phyloP scores from a whole-genome alignment of 2,797 vertebrate genomes.

The Sternotherus odoratus region DNA sequence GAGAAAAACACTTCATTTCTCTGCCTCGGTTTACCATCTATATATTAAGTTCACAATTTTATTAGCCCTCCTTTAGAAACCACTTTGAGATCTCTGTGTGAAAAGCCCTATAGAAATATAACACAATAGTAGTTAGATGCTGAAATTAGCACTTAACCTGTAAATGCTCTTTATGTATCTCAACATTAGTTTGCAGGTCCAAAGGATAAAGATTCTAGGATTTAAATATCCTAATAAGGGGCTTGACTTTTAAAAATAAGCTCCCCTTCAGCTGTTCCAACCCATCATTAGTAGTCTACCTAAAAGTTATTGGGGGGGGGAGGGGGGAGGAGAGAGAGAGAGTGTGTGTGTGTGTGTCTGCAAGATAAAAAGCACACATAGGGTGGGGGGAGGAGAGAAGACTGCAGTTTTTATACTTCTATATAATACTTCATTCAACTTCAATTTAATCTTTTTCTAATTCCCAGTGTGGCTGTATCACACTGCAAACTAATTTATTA shows the following conservation, averaged over 20 bases:
- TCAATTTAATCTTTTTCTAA: neutral
- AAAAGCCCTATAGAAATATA: neutral
- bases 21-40: neutral
- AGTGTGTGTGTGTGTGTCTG: neutral
- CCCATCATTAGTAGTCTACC: neutral
- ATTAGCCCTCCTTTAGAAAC: neutral
- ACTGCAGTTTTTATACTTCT: neutral
- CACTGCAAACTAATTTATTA: neutral
- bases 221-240: rapidly evolving
- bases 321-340: neutral
- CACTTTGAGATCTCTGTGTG: rapidly evolving
- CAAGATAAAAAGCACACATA: neutral
- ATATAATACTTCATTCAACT: neutral
- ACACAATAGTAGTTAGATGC: neutral
- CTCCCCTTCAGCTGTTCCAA: neutral
- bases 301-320: neutral
- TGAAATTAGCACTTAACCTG: rapidly evolving
- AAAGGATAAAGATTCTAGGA: neutral
- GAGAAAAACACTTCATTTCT: neutral
- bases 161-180: neutral
- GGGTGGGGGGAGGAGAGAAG: neutral
- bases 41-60: neutral
- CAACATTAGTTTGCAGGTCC: neutral
- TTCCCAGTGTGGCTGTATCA: neutral
- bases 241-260: rapidly evolving